Evolutionary conservation across 2,888 invertebrate genomes (phyloP), one percentile per base, ranked within the genome.

Genomic region (Eristalis intricaria): DNA sequence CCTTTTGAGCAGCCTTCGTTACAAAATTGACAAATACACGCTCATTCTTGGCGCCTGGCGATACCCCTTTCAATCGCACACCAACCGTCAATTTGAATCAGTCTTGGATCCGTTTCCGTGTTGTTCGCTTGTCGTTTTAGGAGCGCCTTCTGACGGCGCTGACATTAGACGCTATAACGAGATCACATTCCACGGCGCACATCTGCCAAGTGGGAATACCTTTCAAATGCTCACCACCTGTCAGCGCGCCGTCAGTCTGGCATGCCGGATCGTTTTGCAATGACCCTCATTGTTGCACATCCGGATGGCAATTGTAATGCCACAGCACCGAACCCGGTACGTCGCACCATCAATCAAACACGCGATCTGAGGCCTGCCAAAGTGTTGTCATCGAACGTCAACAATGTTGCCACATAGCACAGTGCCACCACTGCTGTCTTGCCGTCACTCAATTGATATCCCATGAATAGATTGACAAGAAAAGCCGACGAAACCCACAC

Each of bases 331-430:
- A n/a, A 50, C 50, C n/a, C 7, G 2, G 50, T 19, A 50, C 19
- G 50, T 50, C 50, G 5, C 50, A 76, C 64, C 77, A 81, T 85
- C 81, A 85, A 81, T 85, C 85, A 50, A 77, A 73, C 81, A 81
- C 69, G 77, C 85, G 81, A 85, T 85, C 73, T 68, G 69, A 23
- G 69, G 73, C 23, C 73, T 85, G 81, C 77, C 85, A 85, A 76
- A 85, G 64, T 64, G 43, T 77, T 85, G 81, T 85, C 85, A 85
- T 81, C 73, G 71, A 26, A 81, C 43, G 76, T 85, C 85, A 85
- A 50, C 50, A 50, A 50, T 50, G 58, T 69, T 85, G 71, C 43
- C 32, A 69, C 76, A 73, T 50, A 50, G 50, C 19, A 0, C 50
- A 50, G 2, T 50, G 19, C 50, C 50, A 50, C 43, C 43, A n/a